Evolutionary conservation across 2,888 invertebrate genomes (phyloP), one percentile per base, ranked within the genome.

Genomic region (Gibbula magus): DNA sequence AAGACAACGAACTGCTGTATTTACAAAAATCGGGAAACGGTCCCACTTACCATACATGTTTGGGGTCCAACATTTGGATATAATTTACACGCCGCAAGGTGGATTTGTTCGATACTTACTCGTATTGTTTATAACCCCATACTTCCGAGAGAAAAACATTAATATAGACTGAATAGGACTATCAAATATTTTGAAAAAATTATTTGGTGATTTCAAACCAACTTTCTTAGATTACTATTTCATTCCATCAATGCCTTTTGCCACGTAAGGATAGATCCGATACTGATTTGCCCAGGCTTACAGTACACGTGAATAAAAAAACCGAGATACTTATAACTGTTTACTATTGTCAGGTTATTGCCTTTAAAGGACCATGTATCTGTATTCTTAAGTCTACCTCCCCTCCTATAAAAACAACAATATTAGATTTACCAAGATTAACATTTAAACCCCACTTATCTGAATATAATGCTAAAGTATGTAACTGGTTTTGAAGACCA

Each of bases 11-110:
- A 22, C 25, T 1, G 20, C 18, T 13, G 20, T 16, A 39, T 54
- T 32, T 0, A 75, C 75, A 29, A 51, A 75, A 5, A 79, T 5
- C 0, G 75, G 74, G 45, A 25, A 75, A 18, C 79, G 25, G 13
- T 75, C 74, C 61, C 75, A 75, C 16, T 79, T 75, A 25, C 79
- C 79, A 35, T 56, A 32, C 16, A 75, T 79, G 54, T 35, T 25
- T n/a, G n/a, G 1, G n/a, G n/a, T 1, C 25, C 20, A 7, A 20
- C 51, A n/a, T 20, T 29, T 51, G 4, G 1, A 7, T 39, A 7
- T 8, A 20, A 5, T n/a, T 75, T 75, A 20, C 22, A 75, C 1
- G 16, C n/a, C 7, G 22, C 4, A 1, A n/a, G 1, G 35, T 70
- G 35, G 1, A 32, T 32, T 70, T 25, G 4, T 70, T 32, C 70